Conservation (phyloP, 2,888 invertebrate species). For the Rhynchonema sp. region DNA sequence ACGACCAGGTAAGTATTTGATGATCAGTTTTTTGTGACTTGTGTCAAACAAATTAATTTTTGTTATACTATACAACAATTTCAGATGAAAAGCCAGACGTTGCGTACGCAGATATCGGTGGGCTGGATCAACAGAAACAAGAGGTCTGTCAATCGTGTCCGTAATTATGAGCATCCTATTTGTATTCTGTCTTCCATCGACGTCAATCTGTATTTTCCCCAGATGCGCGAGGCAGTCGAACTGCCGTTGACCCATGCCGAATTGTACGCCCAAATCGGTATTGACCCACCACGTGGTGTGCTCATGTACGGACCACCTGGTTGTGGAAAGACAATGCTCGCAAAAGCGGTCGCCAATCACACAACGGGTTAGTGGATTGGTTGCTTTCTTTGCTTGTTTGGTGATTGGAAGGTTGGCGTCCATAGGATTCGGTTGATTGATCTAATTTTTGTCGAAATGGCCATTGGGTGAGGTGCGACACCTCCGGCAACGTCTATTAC, state of each 20-base stretch:
- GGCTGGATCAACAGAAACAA: slow-evolving; percentile 99
- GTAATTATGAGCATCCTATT: neutral
- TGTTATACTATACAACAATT: too few species aligned
- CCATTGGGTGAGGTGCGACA: slow-evolving; percentile 14
- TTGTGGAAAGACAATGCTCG: slow-evolving; percentile 97
- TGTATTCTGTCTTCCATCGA: neutral
- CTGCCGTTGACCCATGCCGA: slow-evolving; percentile 93
- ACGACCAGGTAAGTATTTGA: slow-evolving; percentile 46
- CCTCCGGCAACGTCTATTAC: neutral
- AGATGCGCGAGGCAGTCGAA: slow-evolving; percentile 68
- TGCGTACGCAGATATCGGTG: slow-evolving; percentile 89
- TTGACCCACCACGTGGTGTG: slow-evolving; percentile 92
- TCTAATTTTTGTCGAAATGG: slow-evolving; percentile 8
- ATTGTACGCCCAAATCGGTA: slow-evolving; percentile 85
- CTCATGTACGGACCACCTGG: slow-evolving; percentile 98
- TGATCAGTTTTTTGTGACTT: too few species aligned
- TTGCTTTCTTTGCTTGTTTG: neutral
- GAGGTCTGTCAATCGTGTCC: slow-evolving; percentile 57
- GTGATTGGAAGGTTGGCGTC: neutral
- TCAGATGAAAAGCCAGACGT: slow-evolving; percentile 93
- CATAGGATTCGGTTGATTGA: too few species aligned
- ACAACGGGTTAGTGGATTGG: slow-evolving; percentile 81
- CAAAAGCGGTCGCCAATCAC: slow-evolving; percentile 94
- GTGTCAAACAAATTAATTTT: too few species aligned
- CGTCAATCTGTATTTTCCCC: neutral